Percentiles rank a stretch among this genome's conserved stretches.
These are phyloP conservation scores for Oasisia sp. DNA, from an alignment of 2,888 invertebrate genomes.

Conservation along the genomic window DNA sequence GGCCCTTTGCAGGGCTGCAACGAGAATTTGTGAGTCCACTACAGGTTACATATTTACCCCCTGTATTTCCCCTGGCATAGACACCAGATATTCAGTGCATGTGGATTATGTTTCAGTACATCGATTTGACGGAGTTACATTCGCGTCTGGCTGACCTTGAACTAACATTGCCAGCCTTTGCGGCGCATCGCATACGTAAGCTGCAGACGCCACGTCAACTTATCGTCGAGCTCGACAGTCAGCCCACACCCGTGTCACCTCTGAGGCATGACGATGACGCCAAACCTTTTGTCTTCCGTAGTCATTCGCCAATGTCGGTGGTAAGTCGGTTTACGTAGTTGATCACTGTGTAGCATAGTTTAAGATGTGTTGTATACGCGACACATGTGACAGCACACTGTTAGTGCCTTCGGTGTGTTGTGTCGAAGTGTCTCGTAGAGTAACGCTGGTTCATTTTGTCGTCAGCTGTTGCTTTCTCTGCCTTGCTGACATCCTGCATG, in stretches of 20 bases:
- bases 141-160: slow-evolving; percentile 73
- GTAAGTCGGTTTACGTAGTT: background rate
- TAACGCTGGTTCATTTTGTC: background rate
- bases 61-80: too few species aligned
- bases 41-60: too few species aligned
- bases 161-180: slow-evolving; percentile 80
- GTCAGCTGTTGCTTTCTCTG: background rate
- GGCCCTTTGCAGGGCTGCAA: too few species aligned
- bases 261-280: slow-evolving; percentile 73
- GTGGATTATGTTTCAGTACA: slow-evolving; percentile 26
- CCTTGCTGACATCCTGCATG: background rate
- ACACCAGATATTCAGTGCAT: background rate
- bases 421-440: background rate
- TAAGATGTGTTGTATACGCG: background rate
- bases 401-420: background rate
- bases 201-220: slow-evolving; percentile 78
- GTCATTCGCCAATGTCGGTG: slow-evolving; percentile 31
- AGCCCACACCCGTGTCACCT: slow-evolving; percentile 69
- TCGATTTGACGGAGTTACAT: slow-evolving; percentile 29
- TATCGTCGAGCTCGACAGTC: slow-evolving; percentile 76
- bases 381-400: background rate
- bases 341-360: background rate
- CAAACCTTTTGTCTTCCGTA: slow-evolving; percentile 32
- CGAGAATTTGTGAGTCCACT: too few species aligned
- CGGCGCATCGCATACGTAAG: slow-evolving; percentile 82